Evolutionary conservation across 1,140 invertebrate genomes (phyloP).

Genomic region (Euura saliciscinereae): DNA sequence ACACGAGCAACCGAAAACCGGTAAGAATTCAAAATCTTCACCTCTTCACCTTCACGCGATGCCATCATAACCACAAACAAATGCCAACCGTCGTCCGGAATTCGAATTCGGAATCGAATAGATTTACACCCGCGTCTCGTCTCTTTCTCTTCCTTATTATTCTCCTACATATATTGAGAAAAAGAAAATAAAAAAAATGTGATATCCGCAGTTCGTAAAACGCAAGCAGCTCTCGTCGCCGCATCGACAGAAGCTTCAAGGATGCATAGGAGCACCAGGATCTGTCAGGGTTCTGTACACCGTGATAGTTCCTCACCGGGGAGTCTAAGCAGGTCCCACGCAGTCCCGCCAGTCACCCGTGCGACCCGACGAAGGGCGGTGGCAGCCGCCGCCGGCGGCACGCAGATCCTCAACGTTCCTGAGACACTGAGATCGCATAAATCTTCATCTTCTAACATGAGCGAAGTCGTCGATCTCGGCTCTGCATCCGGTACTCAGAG

Average conservation of each 20-base stretch:
- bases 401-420: slow-evolving; percentile 14
- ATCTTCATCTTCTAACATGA: slow-evolving; percentile 36
- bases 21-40: too few relatives aligned
- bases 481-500: slow-evolving; percentile 5
- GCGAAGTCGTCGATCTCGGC: slow-evolving; percentile 29
- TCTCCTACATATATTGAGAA: too few relatives aligned
- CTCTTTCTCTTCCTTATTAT: slow-evolving; percentile 30
- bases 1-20: slow-evolving; percentile 24
- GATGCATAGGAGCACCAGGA: slow-evolving; percentile 37
- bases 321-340: slow-evolving; percentile 23
- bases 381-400: slow-evolving; percentile 24
- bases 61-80: too few relatives aligned
- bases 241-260: slow-evolving; percentile 31
- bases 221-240: slow-evolving; percentile 13
- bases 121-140: too few relatives aligned
- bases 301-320: slow-evolving; percentile 32
- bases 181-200: too few relatives aligned
- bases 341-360: background rate
- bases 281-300: slow-evolving; percentile 18
- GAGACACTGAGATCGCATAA: slow-evolving; percentile 31
- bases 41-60: too few relatives aligned
- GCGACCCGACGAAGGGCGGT: slow-evolving; percentile 22
- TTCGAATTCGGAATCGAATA: too few relatives aligned
- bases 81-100: too few relatives aligned
- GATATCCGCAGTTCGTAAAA: slow-evolving; percentile 21